phyloP scores from a whole-genome alignment of 2,113 vertebrate species.

The Mungos mungo region DNA sequence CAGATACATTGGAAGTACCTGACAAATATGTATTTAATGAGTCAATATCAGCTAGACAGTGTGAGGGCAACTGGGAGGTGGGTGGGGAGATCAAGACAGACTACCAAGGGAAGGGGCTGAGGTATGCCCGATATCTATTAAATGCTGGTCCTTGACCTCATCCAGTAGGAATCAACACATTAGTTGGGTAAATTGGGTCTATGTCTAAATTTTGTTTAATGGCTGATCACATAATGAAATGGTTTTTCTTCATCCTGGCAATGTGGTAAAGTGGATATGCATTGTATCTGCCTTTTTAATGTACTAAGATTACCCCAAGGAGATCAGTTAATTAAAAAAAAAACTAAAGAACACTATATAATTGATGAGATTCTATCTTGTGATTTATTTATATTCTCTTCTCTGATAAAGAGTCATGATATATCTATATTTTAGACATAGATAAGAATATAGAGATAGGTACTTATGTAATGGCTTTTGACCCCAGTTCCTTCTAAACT shows the following conservation, averaged over 20 bases:
- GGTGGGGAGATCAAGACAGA: not conserved
- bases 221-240: not conserved
- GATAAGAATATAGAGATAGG: too few species aligned
- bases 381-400: constrained; percentile 21
- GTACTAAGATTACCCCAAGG: not conserved
- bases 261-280: constrained; percentile 4
- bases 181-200: not conserved
- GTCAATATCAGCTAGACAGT: not conserved
- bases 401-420: not conserved
- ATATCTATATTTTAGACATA: not conserved
- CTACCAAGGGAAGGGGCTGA: not conserved
- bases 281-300: not conserved
- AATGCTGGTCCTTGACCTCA: constrained; percentile 15
- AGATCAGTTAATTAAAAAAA: not conserved
- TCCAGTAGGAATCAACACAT: not conserved
- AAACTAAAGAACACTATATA: not conserved
- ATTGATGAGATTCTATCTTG: not conserved
- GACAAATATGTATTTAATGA: constrained; percentile 16
- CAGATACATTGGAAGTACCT: not conserved
- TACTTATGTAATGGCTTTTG: not conserved
- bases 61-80: not conserved
- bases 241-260: constrained; percentile 31
- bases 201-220: constrained; percentile 2
- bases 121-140: not conserved
- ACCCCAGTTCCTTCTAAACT: not conserved